Evolutionary conservation across 2,888 invertebrate species (phyloP), one percentile per base, ranked within the genome.

Genomic region (Caenorhabditis japonica): DNA sequence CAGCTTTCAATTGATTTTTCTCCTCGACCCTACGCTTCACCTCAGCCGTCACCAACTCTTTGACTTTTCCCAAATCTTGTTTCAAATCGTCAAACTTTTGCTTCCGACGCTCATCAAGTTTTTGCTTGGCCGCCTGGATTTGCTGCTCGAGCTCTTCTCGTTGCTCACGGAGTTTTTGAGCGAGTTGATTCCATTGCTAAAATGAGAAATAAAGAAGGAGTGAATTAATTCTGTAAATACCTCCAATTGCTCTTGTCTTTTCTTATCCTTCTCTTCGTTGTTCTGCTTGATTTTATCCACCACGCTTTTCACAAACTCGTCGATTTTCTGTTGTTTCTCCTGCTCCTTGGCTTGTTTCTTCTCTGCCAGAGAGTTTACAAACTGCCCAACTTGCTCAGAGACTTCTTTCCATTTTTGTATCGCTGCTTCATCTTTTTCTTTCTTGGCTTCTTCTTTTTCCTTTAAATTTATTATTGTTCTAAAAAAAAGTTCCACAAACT

Each of bases 11-110:
- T 58, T 75, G 58, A 21, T 71, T 61, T 30, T 75, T 78, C 44
- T 68, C 74, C 8, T 75, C 72, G 3, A 61, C 38, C 10, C 80
- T 56, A 33, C 62, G 43, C 10, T 75, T 53, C 4, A 59, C 55
- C 47, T 80, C 78, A n/a, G 69, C 69, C n/a, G 73, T 53, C 19
- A 80, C 58, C 56, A 74, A 21, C 15, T 61, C 56, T 23, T 76
- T 75, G 25, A 78, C 60, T 38, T 76, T 15, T 5, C 49, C 68
- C 25, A 78, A 34, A 15, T 70, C 62, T 4, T 55, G 27, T 33
- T 68, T 66, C 38, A 73, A 19, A 21, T 76, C 51, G n/a, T 78
- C 74, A 21, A 74, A 21, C 17, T 49, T 75, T 52, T 75, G 53
- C 25, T 64, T 70, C 44, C 43, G 56, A n/a, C 33, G 36, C 27